Percentiles rank a stretch among this genome's conserved stretches.
phyloP scores from a whole-genome alignment of 2,113 vertebrate species.

The Polypterus senegalus region DNA sequence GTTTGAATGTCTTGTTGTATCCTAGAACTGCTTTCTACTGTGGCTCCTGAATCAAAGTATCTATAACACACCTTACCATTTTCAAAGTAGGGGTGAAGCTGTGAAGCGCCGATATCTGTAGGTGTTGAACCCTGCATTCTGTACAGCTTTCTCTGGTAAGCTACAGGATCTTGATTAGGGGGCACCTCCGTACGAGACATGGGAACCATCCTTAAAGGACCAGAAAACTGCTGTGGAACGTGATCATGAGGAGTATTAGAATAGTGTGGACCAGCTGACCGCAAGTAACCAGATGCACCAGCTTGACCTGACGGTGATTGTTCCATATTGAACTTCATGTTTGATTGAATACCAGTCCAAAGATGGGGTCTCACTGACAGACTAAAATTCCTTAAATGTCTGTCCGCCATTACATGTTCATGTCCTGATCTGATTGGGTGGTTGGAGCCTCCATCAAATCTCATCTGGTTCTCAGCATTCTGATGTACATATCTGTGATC shows the following conservation, averaged over 20 bases:
- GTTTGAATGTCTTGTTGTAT: too few species aligned
- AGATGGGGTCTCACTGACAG: slow-evolving; percentile 17
- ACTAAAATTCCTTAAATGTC: slow-evolving; percentile 22
- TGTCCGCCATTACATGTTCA: slow-evolving; percentile 28
- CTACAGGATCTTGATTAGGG: slow-evolving; percentile 14
- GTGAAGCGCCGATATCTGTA: slow-evolving; percentile 20
- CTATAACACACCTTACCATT: slow-evolving; percentile 40
- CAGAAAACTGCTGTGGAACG: slow-evolving; percentile 22
- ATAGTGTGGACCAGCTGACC: slow-evolving; percentile 16
- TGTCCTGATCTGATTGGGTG: slow-evolving; percentile 18
- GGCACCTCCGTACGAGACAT: slow-evolving; percentile 9
- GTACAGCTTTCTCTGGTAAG: slow-evolving; percentile 23
- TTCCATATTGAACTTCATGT: slow-evolving; percentile 13
- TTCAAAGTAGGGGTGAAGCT: slow-evolving; percentile 40
- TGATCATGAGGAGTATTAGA: slow-evolving; percentile 18
- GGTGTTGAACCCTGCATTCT: slow-evolving; percentile 24
- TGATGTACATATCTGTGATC: slow-evolving; percentile 33
- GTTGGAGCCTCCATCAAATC: slow-evolving; percentile 26
- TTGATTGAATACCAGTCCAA: slow-evolving; percentile 10
- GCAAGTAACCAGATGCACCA: slow-evolving; percentile 11
- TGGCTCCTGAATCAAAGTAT: slow-evolving; percentile 19
- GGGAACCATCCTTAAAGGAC: slow-evolving; percentile 24
- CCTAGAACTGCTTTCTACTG: slow-evolving; percentile 2
- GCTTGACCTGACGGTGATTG: slow-evolving; percentile 16
- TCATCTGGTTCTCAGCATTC: slow-evolving; percentile 34